Evolutionary conservation across 1,140 invertebrate genomes (phyloP), one percentile per base, ranked within the genome.

Genomic region (Bombus pyrosoma): DNA sequence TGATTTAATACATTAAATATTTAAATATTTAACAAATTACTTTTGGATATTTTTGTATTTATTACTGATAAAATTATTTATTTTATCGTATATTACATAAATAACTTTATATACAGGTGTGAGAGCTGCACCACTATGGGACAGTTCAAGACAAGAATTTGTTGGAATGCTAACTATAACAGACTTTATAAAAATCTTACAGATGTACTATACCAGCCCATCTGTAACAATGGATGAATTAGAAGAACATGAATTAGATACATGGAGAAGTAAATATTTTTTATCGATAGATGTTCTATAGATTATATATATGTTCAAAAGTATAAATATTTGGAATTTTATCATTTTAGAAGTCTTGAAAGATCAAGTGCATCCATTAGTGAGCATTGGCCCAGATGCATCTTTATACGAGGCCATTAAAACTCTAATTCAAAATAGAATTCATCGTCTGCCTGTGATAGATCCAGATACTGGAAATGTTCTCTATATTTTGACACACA

Each of bases 111-210:
- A 81, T 94, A 28, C 92, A 98, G 97, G 98, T 66, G 99, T 99
- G 1, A 96, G 99, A 92, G 99, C 99, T 28, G 99, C 99, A 32
- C 99, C 99, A 1, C 95, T 99, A 57, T 99, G 99, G 99, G 99
- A 99, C 93, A 98, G 98, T 86, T 95, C 96, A 75, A 97, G 97
- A 90, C 99, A 99, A 94, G 96, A 98, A 93, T 99, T 97, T 94
- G 97, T 98, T 53, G 98, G 99, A 73, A 99, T 99, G 99, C 96
- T 99, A 76, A 99, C 99, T 62, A 99, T 99, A 91, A 99, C 99
- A 72, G 99, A 99, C 95, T 99, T 99, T 94, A 99, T 99, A 92
- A 98, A 99, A 95, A 99, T 99, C 92, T 96, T 99, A 75, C 97
- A 99, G 95, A 99, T 99, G 97, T 99, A 99, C 96, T 99, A 99